Percentiles rank a stretch among this genome's conserved stretches.
Conservation (phyloP, 2,888 invertebrate genomes). For the Nemurella pictetii region DNA sequence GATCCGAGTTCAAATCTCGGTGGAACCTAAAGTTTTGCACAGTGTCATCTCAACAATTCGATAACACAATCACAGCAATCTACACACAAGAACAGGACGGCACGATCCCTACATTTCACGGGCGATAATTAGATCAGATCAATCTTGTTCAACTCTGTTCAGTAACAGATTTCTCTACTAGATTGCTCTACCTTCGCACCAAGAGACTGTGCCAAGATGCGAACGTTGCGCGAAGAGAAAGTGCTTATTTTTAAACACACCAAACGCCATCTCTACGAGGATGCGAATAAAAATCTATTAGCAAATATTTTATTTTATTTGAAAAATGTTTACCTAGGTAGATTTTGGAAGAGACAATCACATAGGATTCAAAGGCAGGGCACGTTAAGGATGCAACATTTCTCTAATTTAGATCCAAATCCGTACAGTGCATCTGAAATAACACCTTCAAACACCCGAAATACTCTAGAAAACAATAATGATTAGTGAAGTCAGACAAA, state of each 20-base stretch:
- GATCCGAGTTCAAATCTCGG: constrained; percentile 41
- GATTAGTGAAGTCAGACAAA: too few relatives aligned
- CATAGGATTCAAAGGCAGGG: too few relatives aligned
- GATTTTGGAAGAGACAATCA: too few relatives aligned
- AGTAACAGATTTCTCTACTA: not conserved
- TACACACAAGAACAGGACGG: not conserved
- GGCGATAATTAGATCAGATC: not conserved
- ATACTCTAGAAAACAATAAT: too few relatives aligned
- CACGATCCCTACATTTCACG: not conserved
- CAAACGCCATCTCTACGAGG: too few relatives aligned
- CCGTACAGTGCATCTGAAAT: too few relatives aligned
- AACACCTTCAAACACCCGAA: too few relatives aligned
- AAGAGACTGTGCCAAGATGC: not conserved
- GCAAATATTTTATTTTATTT: too few relatives aligned
- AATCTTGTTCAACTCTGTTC: not conserved
- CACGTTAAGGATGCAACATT: too few relatives aligned
- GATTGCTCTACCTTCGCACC: not conserved
- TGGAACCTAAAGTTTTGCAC: constrained; percentile 35
- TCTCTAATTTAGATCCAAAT: too few relatives aligned
- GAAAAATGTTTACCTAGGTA: too few relatives aligned
- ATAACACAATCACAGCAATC: not conserved
- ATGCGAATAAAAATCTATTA: too few relatives aligned
- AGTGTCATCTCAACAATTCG: not conserved
- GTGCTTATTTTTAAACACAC: not conserved
- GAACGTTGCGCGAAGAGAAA: not conserved